Evolutionary conservation across 2,888 invertebrate species (phyloP), one percentile per base, ranked within the genome.

Genomic region (Quadriops clusia): DNA sequence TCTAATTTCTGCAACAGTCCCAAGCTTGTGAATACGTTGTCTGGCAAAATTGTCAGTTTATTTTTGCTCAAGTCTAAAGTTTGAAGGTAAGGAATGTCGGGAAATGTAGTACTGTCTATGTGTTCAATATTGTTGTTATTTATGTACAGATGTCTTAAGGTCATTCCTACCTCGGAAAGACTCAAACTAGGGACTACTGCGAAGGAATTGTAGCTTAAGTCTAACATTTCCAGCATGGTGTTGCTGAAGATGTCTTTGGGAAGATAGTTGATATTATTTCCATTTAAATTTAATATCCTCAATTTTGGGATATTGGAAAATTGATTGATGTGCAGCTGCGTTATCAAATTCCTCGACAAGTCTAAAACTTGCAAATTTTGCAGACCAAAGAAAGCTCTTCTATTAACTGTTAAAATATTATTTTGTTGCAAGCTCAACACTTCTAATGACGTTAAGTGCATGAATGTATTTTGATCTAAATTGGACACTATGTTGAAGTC

Each of bases 21-120:
- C 31, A 89, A 68, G 50, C 83, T 81, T 13, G 80, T 80, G 57
- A 90, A 89, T 11, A 86, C 85, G 56, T 86, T 87, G 61, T 89
- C 89, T 3, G 87, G 86, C 40, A 90, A 61, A 39, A 87, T 82
- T 10, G 82, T 82, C 37, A 89, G 67, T 49, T 80, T 77, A 61
- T 90, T 90, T 50, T 72, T 70, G 24, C 80, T 79, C 50, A 90
- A 61, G 61, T 84, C 80, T 33, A 90, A 64, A 44, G 73, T 74
- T 33, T 81, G 72, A 23, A 90, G 63, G 54, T 79, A 81, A 30
- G 85, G 81, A 16, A 81, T 82, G 47, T 80, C 78, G 22, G 84
- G 77, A 52, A 89, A 87, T 62, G 86, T 84, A 37, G 82, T 85
- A 44, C 82, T 81, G 57, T 90, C 89, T 43, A 90, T 67, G 54